These are phyloP conservation scores for Pseudocheirus occidentalis DNA, from an alignment of 2,797 vertebrate species.

Conservation along the genomic window DNA sequence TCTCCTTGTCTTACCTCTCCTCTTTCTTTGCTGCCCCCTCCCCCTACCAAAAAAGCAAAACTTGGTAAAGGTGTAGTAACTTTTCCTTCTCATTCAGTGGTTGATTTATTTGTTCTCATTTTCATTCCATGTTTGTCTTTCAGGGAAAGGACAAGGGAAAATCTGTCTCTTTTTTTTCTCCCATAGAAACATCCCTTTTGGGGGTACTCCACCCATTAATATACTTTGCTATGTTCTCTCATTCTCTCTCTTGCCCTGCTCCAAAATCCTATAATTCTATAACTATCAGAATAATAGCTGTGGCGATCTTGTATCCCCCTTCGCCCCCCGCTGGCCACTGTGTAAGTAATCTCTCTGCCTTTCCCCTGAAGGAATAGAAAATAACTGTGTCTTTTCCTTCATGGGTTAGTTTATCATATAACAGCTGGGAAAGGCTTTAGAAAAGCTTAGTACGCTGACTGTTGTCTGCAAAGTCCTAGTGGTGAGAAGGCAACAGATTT, in stretches of 20 bases:
- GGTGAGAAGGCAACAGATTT: background rate
- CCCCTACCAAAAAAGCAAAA: background rate
- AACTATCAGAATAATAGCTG: slow-evolving; percentile 25
- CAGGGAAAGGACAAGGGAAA: slow-evolving; percentile 19
- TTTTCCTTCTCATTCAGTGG: background rate
- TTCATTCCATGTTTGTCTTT: background rate
- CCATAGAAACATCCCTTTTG: slow-evolving; percentile 18
- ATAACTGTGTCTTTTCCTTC: slow-evolving; percentile 29
- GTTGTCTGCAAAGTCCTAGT: background rate
- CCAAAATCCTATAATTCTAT: slow-evolving; percentile 18
- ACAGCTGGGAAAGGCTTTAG: background rate
- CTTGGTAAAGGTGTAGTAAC: background rate
- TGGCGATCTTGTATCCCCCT: background rate
- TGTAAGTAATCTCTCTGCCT: slow-evolving; percentile 42
- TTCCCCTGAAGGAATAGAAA: background rate
- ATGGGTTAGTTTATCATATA: background rate
- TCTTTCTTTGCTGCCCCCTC: background rate
- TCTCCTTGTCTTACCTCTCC: background rate
- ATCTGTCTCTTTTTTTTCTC: background rate
- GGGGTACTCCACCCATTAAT: background rate
- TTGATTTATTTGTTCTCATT: background rate
- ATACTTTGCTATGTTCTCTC: background rate
- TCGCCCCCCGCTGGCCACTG: background rate
- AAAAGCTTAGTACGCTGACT: background rate
- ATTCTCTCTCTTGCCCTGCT: background rate